Evolutionary conservation across 2,888 invertebrate genomes (phyloP).

Genomic region (Catocala sponsa): DNA sequence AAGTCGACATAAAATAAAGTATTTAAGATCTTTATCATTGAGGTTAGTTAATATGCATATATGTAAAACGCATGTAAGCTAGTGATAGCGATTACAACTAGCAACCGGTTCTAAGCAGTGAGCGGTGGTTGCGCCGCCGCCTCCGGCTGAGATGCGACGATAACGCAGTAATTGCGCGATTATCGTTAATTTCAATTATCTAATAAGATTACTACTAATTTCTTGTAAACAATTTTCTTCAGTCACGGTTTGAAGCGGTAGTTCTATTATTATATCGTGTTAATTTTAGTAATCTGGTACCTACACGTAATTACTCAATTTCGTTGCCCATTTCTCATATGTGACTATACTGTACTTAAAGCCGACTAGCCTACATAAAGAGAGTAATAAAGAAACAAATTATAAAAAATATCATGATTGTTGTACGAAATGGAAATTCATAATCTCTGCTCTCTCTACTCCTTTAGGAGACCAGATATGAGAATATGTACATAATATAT

Average conservation of each 20-base stretch:
- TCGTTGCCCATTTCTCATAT: too few relatives aligned
- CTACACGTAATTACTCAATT: too few relatives aligned
- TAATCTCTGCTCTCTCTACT: too few relatives aligned
- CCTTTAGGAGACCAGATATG: too few relatives aligned
- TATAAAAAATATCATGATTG: too few relatives aligned
- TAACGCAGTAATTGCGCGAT: conserved; percentile 40
- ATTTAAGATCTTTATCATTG: conserved; percentile 25
- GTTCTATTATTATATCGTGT: conserved; percentile 1
- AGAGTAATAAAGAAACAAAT: too few relatives aligned
- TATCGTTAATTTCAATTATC: conserved; percentile 53
- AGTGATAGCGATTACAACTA: conserved; percentile 14
- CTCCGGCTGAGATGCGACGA: conserved; percentile 14
- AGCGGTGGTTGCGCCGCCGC: background rate
- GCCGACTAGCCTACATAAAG: too few relatives aligned
- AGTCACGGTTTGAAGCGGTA: conserved; percentile 8
- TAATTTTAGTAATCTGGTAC: too few relatives aligned
- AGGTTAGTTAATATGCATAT: conserved; percentile 29
- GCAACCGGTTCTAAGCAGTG: conserved; percentile 33
- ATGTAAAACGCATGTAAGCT: conserved; percentile 25
- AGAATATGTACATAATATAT: too few relatives aligned
- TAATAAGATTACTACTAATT: conserved; percentile 39
- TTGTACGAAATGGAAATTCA: too few relatives aligned
- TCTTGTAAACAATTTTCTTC: conserved; percentile 20
- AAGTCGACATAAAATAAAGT: conserved; percentile 8
- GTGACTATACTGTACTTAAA: too few relatives aligned